Evolutionary conservation across 2,888 invertebrate genomes (phyloP).

Genomic region (Troglohyphantes excavatus): DNA sequence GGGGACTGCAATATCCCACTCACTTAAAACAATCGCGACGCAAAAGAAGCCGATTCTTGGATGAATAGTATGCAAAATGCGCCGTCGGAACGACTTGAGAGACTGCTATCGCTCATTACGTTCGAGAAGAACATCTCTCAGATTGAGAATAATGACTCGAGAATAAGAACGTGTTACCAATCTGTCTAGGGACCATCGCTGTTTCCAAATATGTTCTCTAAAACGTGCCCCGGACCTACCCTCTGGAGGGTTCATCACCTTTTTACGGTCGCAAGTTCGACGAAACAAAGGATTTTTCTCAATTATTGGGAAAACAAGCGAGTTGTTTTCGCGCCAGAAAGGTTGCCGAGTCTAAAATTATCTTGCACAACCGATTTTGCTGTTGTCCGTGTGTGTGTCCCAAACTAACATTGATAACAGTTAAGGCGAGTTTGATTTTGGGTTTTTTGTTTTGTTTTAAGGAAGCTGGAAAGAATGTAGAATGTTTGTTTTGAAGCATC

Average conservation of each 20-base stretch:
- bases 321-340: slow-evolving; percentile 29
- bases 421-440: background rate
- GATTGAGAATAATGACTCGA: slow-evolving; percentile 55
- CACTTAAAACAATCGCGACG: too few relatives aligned
- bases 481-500: too few relatives aligned
- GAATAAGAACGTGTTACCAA: slow-evolving; percentile 31
- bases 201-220: slow-evolving; percentile 2
- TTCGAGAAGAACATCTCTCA: background rate
- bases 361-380: slow-evolving; percentile 31
- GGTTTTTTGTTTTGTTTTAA: too few relatives aligned
- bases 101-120: slow-evolving; percentile 47
- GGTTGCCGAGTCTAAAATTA: slow-evolving; percentile 45
- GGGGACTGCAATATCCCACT: too few relatives aligned
- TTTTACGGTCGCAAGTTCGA: slow-evolving; percentile 30
- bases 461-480: too few relatives aligned
- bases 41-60: too few relatives aligned
- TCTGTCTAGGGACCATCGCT: slow-evolving; percentile 15
- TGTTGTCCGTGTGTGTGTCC: background rate
- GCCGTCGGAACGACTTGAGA: slow-evolving; percentile 14
- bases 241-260: slow-evolving; percentile 22
- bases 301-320: slow-evolving; percentile 57
- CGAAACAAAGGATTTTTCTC: slow-evolving; percentile 50
- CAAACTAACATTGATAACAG: slow-evolving; percentile 49
- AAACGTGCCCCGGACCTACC: slow-evolving; percentile 19
- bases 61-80: too few relatives aligned